A percentile compares a stretch with the other conserved stretches of the same genome.
Conservation (phyloP, 2,888 invertebrate species). For the Zonitis immaculata region DNA sequence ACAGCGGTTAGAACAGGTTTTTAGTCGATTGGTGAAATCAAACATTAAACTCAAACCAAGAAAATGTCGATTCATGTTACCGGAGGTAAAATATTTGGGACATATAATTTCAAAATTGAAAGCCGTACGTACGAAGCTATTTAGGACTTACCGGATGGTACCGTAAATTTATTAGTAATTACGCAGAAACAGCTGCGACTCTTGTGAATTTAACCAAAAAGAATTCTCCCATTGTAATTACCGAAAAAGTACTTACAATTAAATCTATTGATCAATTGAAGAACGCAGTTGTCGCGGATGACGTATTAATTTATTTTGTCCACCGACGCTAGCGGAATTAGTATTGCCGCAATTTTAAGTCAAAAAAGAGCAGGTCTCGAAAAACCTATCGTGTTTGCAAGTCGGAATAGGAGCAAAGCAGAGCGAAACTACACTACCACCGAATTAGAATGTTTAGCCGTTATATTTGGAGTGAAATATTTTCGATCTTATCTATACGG, state of each 20-base stretch:
- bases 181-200: background rate
- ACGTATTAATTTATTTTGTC: no score
- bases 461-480: constrained; percentile 4
- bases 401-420: background rate
- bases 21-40: no score
- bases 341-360: no score
- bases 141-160: background rate
- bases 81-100: background rate
- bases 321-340: no score
- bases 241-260: no score
- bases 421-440: constrained; percentile 5
- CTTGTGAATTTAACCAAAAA: background rate
- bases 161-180: background rate
- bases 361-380: background rate
- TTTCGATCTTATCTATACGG: constrained; percentile 8
- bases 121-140: background rate
- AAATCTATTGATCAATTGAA: no score
- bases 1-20: no score
- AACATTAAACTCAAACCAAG: no score
- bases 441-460: constrained; percentile 5
- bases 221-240: background rate
- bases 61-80: no score
- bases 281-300: no score
- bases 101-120: background rate
- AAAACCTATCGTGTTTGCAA: constrained; percentile 1